Conservation (phyloP, 2,113 vertebrate genomes). For the Takifugu flavidus region DNA sequence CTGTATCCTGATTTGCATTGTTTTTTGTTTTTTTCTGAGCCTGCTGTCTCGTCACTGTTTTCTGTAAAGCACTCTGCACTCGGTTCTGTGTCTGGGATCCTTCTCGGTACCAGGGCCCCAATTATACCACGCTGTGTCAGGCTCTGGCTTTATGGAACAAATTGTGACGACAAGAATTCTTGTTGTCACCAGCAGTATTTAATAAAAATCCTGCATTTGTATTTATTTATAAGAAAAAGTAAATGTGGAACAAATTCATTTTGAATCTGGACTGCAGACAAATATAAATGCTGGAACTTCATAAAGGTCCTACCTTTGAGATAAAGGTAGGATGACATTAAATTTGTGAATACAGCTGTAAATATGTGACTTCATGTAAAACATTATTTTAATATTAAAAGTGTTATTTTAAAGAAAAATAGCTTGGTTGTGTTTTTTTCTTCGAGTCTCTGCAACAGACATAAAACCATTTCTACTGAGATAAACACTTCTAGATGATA, state of each 20-base stretch:
- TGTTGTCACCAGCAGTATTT: not conserved
- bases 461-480: no score
- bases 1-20: not conserved
- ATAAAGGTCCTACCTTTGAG: not conserved
- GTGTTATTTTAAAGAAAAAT: constrained; percentile 11
- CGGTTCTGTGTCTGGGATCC: constrained; percentile 9
- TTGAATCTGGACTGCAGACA: constrained; percentile 33
- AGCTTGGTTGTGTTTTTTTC: not conserved
- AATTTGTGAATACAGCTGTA: constrained; percentile 61
- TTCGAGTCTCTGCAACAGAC: not conserved
- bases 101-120: constrained; percentile 9
- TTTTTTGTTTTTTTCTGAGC: constrained; percentile 1
- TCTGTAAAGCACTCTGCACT: constrained; percentile 31
- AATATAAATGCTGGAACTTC: not conserved
- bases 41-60: not conserved
- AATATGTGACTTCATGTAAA: constrained; percentile 39
- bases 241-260: not conserved
- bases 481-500: no score
- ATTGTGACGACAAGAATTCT: constrained; percentile 2
- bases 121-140: constrained; percentile 2
- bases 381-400: constrained; percentile 57
- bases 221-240: constrained; percentile 39
- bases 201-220: constrained; percentile 35
- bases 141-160: constrained; percentile 12
- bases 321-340: constrained; percentile 1